Percentiles rank a stretch among this genome's conserved stretches.
Evolutionary conservation across 2,113 vertebrate genomes (phyloP).

Genomic region (Pheucticus melanocephalus): DNA sequence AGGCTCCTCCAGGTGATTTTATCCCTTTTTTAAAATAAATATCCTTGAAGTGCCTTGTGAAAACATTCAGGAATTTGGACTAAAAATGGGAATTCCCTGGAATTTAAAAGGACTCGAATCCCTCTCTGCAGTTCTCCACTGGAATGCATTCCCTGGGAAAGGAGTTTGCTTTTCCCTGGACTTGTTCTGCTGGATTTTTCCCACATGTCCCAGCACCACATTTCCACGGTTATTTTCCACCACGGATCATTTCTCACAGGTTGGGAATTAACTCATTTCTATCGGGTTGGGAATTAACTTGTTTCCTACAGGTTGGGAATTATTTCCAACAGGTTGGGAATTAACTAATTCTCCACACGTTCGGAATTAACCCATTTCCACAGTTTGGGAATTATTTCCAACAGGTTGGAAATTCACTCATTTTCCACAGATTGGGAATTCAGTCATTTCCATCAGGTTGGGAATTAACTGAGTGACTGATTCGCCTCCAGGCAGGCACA

Average conservation of each 20-base stretch:
- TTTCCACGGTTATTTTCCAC: not conserved
- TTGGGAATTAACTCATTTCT: not conserved
- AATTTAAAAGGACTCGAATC: not conserved
- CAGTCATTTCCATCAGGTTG: not conserved
- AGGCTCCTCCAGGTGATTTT: not conserved
- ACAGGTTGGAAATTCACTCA: not conserved
- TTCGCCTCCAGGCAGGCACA: too few relatives aligned
- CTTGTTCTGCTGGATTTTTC: rapidly evolving
- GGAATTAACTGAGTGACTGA: not conserved
- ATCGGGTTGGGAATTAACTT: not conserved
- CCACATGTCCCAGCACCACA: rapidly evolving
- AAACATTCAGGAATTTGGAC: not conserved
- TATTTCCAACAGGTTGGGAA: not conserved
- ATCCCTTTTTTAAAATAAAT: not conserved
- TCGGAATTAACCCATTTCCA: not conserved
- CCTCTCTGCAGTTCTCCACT: not conserved
- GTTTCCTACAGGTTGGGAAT: not conserved
- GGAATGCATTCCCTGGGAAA: not conserved
- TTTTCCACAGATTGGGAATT: not conserved
- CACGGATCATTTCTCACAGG: not conserved
- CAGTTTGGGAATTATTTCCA: not conserved
- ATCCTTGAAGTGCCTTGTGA: rapidly evolving
- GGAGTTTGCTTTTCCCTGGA: not conserved
- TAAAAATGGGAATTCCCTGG: not conserved
- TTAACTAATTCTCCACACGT: not conserved